A percentile compares a stretch with the other conserved stretches of the same genome.
Conservation (phyloP, 64 coral and sea anemone genomes). For the Pachyseris speciosa region DNA sequence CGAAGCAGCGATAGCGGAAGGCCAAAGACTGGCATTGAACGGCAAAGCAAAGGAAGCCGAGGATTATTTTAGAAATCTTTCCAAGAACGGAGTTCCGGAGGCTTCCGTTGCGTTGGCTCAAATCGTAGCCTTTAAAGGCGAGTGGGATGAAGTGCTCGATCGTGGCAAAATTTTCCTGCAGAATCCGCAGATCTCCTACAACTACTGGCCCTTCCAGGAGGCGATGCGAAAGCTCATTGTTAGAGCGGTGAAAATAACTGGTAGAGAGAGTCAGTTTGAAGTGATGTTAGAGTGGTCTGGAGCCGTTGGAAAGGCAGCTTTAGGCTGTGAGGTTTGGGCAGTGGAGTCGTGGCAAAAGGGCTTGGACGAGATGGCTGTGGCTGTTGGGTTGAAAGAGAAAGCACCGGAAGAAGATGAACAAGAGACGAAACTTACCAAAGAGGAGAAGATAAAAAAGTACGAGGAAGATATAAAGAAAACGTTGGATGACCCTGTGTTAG, state of each 20-base stretch:
- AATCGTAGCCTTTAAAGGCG: background rate
- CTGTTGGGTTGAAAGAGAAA: background rate
- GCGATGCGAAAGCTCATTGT: background rate
- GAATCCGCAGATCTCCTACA: background rate
- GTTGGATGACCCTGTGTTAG: background rate
- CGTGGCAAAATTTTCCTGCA: background rate
- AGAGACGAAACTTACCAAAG: background rate
- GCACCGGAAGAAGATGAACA: background rate
- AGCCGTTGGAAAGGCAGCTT: background rate
- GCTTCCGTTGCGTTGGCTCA: background rate
- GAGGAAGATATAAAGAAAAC: background rate
- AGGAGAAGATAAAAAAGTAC: background rate
- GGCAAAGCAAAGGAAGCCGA: background rate
- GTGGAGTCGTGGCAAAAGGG: background rate
- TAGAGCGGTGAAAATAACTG: background rate
- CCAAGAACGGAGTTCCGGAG: background rate
- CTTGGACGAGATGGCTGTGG: background rate
- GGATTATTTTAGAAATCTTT: background rate
- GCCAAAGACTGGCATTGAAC: background rate
- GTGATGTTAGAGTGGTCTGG: background rate
- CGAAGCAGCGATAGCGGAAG: conserved; percentile 1
- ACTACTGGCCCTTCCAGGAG: background rate
- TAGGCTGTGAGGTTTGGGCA: background rate
- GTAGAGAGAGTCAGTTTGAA: background rate
- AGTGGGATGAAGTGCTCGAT: background rate